phyloP scores from a whole-genome alignment of 2,113 vertebrate genomes.

The Mastomys coucha region DNA sequence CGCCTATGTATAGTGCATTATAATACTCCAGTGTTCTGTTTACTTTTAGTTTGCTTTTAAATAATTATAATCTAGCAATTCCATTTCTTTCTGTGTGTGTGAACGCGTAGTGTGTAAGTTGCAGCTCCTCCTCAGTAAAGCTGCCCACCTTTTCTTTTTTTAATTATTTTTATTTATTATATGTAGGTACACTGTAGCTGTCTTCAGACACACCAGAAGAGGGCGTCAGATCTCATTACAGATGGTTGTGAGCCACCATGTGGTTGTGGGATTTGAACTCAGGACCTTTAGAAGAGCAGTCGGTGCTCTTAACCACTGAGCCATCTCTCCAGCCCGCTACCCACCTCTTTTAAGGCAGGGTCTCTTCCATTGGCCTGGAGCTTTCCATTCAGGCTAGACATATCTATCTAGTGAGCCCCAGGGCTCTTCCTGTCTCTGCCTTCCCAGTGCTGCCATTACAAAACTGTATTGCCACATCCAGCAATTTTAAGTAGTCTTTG shows the following conservation, averaged over 20 bases:
- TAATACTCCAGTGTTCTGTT: neutral
- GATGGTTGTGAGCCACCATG: too few species aligned
- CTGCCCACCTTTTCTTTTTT: neutral
- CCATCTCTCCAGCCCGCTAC: too few species aligned
- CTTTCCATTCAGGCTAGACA: neutral
- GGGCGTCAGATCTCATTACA: too few species aligned
- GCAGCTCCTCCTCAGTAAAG: neutral
- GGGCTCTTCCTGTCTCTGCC: neutral
- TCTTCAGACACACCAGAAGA: too few species aligned
- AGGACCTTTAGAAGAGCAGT: too few species aligned
- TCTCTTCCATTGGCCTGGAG: neutral
- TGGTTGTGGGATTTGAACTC: too few species aligned
- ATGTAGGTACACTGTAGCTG: too few species aligned
- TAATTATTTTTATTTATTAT: too few species aligned
- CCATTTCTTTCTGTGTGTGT: neutral
- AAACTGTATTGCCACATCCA: neutral
- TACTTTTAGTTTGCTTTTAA: neutral
- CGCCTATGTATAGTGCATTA: conserved; percentile 1
- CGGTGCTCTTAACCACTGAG: too few species aligned
- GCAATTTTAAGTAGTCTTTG: neutral
- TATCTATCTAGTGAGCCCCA: neutral
- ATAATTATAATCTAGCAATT: neutral
- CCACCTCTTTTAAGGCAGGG: neutral
- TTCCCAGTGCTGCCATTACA: neutral
- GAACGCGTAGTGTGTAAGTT: neutral